These are phyloP conservation scores for Synodontis membranacea DNA, from an alignment of 2,113 vertebrate genomes.

Conservation along the genomic window DNA sequence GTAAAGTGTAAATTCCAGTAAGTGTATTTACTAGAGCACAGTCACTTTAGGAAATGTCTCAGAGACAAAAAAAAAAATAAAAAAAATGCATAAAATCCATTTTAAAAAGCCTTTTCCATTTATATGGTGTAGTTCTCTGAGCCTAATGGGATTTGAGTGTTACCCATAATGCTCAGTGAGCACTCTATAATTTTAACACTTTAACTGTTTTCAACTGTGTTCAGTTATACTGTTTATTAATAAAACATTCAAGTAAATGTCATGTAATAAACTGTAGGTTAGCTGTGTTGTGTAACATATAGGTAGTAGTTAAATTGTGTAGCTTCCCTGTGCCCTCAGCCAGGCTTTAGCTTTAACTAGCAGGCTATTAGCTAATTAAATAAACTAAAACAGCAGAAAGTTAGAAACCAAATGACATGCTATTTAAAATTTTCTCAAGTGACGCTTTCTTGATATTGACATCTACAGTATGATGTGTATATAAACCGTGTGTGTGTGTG, in stretches of 20 bases:
- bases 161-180: constrained; percentile 15
- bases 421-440: background rate
- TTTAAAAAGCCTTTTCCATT: background rate
- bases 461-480: background rate
- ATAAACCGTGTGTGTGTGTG: no score
- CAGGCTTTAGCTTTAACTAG: background rate
- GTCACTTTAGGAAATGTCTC: background rate
- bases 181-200: background rate
- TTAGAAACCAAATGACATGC: background rate
- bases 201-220: background rate
- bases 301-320: background rate
- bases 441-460: background rate
- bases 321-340: background rate
- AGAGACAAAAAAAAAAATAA: background rate
- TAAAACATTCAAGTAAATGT: background rate
- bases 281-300: background rate
- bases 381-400: background rate
- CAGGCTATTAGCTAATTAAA: background rate
- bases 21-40: background rate
- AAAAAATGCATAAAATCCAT: background rate
- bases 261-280: background rate
- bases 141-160: background rate
- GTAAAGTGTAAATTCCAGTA: background rate
- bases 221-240: background rate
- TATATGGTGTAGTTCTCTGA: background rate